A percentile compares a stretch with the other conserved stretches of the same genome.
Conservation (phyloP, 2,797 vertebrate genomes). For the Poecilia picta region DNA sequence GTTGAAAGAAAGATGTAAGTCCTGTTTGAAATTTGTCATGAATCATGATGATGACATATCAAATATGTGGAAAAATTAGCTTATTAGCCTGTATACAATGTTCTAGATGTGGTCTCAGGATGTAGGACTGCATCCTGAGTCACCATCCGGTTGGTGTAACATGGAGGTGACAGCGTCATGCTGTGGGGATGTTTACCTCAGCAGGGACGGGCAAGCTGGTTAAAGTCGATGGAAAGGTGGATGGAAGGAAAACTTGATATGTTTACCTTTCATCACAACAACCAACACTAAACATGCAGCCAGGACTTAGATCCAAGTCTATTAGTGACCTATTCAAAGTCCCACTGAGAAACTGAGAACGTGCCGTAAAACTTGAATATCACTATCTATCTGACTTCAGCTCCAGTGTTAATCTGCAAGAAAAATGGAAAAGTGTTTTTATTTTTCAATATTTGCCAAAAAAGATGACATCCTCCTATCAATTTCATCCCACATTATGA, state of each 20-base stretch:
- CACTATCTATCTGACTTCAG: neutral
- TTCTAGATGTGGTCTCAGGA: neutral
- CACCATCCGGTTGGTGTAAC: neutral
- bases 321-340: neutral
- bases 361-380: neutral
- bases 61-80: neutral
- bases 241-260: neutral
- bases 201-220: neutral
- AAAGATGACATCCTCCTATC: neutral
- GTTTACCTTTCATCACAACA: neutral
- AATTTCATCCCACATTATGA: neutral
- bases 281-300: neutral
- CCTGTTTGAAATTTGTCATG: neutral
- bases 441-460: neutral
- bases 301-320: neutral
- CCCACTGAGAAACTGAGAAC: neutral
- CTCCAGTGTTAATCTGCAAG: neutral
- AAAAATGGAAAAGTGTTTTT: neutral
- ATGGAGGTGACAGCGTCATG: neutral
- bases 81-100: neutral
- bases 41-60: neutral
- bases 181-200: neutral
- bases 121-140: neutral
- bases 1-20: neutral
- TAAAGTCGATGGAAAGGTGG: neutral